phyloP scores from a whole-genome alignment of 1,140 invertebrate genomes.

The Hormaphis cornu region DNA sequence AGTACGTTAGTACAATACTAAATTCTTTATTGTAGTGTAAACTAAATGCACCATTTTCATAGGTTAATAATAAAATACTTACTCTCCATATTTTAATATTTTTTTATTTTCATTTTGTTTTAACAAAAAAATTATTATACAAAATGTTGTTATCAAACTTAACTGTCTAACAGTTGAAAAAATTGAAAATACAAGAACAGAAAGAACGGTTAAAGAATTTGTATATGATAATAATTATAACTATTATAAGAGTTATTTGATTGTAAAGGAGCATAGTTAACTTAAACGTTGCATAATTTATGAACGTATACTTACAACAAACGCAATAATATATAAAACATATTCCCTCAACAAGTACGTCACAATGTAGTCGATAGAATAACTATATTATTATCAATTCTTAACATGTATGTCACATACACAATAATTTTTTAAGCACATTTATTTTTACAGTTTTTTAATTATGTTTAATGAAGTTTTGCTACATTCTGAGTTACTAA shows the following conservation, averaged over 20 bases:
- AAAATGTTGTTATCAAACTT: conserved; percentile 19
- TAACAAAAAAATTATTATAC: conserved; percentile 23
- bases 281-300: not conserved
- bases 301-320: not conserved
- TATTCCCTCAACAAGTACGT: not conserved
- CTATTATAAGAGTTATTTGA: not conserved
- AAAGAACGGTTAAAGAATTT: not conserved
- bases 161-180: conserved; percentile 8
- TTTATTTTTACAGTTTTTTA: no score
- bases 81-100: not conserved
- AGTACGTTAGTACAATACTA: not conserved
- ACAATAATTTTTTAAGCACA: no score
- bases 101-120: not conserved
- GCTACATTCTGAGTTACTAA: no score
- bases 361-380: not conserved
- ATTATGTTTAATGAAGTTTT: no score
- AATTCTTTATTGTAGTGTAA: not conserved
- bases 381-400: no score
- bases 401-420: no score
- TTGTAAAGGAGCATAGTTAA: not conserved
- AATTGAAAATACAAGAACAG: not conserved
- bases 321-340: not conserved
- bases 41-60: not conserved
- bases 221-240: conserved; percentile 3
- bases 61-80: not conserved